These are phyloP conservation scores for Tyrophagus putrescentiae DNA, from an alignment of 1,140 invertebrate genomes.

Conservation along the genomic window DNA sequence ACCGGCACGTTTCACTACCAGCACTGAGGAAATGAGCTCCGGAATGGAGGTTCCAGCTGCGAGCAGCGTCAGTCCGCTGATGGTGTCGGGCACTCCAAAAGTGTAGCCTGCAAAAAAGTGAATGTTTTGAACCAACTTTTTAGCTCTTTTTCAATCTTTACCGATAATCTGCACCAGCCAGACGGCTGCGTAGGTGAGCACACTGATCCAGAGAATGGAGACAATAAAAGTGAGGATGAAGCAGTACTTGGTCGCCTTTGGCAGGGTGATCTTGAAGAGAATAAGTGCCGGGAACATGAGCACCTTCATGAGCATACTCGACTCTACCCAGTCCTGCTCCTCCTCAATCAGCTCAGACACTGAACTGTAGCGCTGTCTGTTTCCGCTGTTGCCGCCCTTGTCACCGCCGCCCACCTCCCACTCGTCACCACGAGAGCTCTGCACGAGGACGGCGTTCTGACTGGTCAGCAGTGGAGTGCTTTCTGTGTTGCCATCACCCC, in stretches of 20 bases:
- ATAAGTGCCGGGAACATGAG: constrained; percentile 3
- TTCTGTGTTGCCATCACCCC: background rate
- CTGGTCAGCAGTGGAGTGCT: background rate
- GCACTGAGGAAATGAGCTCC: constrained; percentile 27
- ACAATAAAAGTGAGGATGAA: constrained; percentile 51
- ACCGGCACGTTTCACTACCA: constrained; percentile 26
- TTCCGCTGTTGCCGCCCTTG: background rate
- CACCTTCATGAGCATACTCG: background rate
- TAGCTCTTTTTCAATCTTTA: constrained; percentile 39
- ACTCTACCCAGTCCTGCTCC: constrained; percentile 14
- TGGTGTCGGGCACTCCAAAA: constrained; percentile 27
- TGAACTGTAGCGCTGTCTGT: background rate
- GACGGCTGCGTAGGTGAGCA: constrained; percentile 67
- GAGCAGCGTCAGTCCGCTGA: constrained; percentile 28
- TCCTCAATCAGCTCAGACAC: constrained; percentile 8
- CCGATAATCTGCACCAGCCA: constrained; percentile 86
- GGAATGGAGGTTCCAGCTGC: constrained; percentile 30
- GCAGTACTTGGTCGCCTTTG: constrained; percentile 5
- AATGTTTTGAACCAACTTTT: background rate
- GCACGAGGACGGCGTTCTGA: background rate
- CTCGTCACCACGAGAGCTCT: background rate
- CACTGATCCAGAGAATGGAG: constrained; percentile 75
- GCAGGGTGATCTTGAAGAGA: constrained; percentile 7
- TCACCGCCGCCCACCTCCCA: background rate
- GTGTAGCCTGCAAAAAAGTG: constrained; percentile 25